These are phyloP conservation scores for Spodoptera picta DNA, from an alignment of 2,888 invertebrate genomes.

Conservation along the genomic window DNA sequence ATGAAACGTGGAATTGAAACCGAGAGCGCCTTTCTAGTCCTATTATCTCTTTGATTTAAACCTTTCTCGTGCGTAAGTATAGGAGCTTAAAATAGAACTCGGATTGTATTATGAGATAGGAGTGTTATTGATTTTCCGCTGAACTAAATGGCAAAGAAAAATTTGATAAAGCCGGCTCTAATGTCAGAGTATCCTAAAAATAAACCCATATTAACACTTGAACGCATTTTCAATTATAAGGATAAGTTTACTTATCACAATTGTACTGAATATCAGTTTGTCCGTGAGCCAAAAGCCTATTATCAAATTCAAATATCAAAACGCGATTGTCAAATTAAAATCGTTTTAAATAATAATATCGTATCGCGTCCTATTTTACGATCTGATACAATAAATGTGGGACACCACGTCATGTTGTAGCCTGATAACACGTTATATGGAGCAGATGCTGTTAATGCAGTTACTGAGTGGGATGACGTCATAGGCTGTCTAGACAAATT, in stretches of 20 bases:
- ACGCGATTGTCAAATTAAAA: slow-evolving; percentile 18
- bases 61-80: slow-evolving; percentile 21
- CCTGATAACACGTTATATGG: slow-evolving; percentile 43
- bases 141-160: not conserved
- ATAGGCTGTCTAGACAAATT: slow-evolving; percentile 76
- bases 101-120: slow-evolving; percentile 14
- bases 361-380: slow-evolving; percentile 16
- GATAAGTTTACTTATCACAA: slow-evolving; percentile 7
- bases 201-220: not conserved
- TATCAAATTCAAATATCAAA: slow-evolving; percentile 1
- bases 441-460: slow-evolving; percentile 43
- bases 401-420: slow-evolving; percentile 25
- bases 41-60: slow-evolving; percentile 56
- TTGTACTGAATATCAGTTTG: no score
- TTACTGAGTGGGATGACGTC: slow-evolving; percentile 57
- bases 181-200: not conserved
- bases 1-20: slow-evolving; percentile 65
- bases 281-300: no score
- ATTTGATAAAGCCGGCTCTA: no score
- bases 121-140: slow-evolving; percentile 6
- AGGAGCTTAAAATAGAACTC: slow-evolving; percentile 27
- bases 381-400: slow-evolving; percentile 29
- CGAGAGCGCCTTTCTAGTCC: slow-evolving; percentile 43
- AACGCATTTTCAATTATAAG: not conserved
- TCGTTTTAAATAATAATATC: slow-evolving; percentile 4